Conservation (phyloP, 2,797 vertebrate genomes). For the Scarus forsteni region DNA sequence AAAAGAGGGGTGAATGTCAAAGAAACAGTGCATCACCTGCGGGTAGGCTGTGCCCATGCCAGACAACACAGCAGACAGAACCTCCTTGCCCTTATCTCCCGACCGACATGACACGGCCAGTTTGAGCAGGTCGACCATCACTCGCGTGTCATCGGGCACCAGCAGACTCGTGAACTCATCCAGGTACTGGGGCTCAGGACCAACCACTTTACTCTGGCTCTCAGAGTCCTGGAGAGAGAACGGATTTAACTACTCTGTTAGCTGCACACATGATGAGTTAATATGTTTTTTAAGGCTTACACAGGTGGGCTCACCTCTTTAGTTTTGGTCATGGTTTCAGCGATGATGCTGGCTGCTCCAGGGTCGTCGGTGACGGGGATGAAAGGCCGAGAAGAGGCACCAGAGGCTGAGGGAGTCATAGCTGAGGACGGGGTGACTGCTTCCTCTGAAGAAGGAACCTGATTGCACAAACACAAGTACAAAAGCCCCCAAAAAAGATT, state of each 20-base stretch:
- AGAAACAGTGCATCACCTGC: conserved; percentile 83
- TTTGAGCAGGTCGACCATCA: conserved; percentile 97
- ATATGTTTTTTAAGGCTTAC: neutral
- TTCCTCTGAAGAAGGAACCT: conserved; percentile 93
- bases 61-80: conserved; percentile 95
- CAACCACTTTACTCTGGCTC: conserved; percentile 91
- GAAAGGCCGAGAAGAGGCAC: conserved; percentile 94
- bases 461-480: conserved; percentile 12
- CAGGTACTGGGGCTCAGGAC: conserved; percentile 94
- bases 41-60: conserved; percentile 98
- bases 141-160: conserved; percentile 94
- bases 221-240: conserved; percentile 90
- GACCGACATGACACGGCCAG: conserved; percentile 94
- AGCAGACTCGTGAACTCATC: conserved; percentile 97
- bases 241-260: neutral
- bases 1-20: too few species aligned
- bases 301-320: conserved; percentile 87
- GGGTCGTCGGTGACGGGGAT: conserved; percentile 99
- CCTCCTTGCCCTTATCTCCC: conserved; percentile 94
- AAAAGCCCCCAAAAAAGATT: neutral
- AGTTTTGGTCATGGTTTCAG: conserved; percentile 99
- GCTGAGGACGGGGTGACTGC: conserved; percentile 93
- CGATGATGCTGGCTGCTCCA: conserved; percentile 98
- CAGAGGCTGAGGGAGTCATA: conserved; percentile 93
- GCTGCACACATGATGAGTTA: neutral